These are phyloP conservation scores for Cirrhinus molitorella DNA, from an alignment of 2,797 vertebrate genomes.

Conservation along the genomic window DNA sequence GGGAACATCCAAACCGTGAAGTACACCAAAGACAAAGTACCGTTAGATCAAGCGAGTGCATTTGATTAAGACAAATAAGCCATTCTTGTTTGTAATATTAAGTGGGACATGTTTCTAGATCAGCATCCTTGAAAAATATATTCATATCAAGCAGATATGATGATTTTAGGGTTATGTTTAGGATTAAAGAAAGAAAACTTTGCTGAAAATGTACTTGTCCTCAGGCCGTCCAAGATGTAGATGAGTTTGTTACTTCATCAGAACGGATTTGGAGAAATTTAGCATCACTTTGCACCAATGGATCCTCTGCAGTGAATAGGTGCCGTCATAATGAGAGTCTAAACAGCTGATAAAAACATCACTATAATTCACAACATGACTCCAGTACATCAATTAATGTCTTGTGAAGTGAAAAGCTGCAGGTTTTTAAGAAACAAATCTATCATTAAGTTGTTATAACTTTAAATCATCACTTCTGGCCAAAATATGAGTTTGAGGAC, in stretches of 20 bases:
- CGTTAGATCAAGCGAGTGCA: neutral
- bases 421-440: neutral
- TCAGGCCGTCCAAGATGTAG: neutral
- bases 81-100: constrained; percentile 4
- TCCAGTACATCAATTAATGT: neutral
- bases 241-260: neutral
- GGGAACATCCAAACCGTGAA: constrained; percentile 25
- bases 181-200: neutral
- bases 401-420: neutral
- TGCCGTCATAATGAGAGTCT: neutral
- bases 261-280: neutral
- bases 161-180: neutral
- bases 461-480: neutral
- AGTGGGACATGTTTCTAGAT: neutral
- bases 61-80: constrained; percentile 24
- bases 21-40: neutral
- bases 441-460: neutral
- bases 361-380: neutral
- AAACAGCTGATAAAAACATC: neutral
- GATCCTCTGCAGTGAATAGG: neutral
- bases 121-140: neutral
- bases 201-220: neutral
- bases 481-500: no score
- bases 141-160: neutral
- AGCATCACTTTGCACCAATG: neutral